phyloP scores from a whole-genome alignment of 2,113 vertebrate genomes.

The Hiodon alosoides region DNA sequence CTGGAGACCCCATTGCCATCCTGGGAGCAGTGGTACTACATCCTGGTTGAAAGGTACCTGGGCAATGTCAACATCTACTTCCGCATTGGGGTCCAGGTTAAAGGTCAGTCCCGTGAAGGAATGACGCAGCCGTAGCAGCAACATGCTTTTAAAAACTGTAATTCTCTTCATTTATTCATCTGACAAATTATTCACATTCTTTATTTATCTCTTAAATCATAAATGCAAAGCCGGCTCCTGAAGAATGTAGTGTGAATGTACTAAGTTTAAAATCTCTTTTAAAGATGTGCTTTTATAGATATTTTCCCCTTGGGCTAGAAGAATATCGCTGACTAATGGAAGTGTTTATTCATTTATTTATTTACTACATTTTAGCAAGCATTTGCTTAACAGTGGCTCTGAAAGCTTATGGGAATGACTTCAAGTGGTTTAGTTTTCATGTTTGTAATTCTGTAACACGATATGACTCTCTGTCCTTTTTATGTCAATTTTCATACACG shows the following conservation, averaged over 20 bases:
- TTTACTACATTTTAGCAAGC: neutral
- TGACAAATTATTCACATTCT: neutral
- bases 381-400: neutral
- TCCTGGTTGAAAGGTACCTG: slow-evolving; percentile 81
- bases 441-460: slow-evolving; percentile 9
- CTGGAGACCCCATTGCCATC: slow-evolving; percentile 74
- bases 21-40: slow-evolving; percentile 96
- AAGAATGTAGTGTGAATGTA: neutral
- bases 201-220: neutral
- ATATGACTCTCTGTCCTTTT: slow-evolving; percentile 9
- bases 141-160: neutral
- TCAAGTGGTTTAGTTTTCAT: slow-evolving; percentile 12
- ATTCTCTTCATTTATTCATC: too few relatives aligned
- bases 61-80: slow-evolving; percentile 72
- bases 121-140: neutral
- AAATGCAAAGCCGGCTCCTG: neutral
- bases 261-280: too few relatives aligned
- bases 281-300: too few relatives aligned
- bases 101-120: slow-evolving; percentile 68
- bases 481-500: slow-evolving; percentile 19
- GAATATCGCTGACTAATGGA: too few relatives aligned
- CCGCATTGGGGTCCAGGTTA: slow-evolving; percentile 80
- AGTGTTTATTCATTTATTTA: neutral
- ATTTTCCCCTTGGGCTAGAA: too few relatives aligned
- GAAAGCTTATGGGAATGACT: neutral